phyloP scores from a whole-genome alignment of 2,797 vertebrate genomes.

The Cossypha dichroa region DNA sequence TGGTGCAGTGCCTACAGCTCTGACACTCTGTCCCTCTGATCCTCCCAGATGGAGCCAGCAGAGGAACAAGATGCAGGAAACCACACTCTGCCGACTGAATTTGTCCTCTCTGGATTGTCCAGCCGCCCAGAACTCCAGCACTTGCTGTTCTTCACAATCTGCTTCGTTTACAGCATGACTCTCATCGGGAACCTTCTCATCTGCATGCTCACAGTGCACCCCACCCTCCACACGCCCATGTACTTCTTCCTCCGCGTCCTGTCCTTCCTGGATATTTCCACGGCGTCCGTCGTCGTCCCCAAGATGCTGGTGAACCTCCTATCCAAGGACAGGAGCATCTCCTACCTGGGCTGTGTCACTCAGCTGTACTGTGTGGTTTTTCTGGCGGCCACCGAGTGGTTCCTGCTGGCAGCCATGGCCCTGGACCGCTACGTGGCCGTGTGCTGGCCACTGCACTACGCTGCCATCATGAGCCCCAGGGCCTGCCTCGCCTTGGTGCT shows the following conservation, averaged over 20 bases:
- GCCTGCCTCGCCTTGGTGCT: background rate
- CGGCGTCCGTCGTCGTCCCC: constrained; percentile 28
- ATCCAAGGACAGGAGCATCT: constrained; percentile 30
- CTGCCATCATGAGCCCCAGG: background rate
- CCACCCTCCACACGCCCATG: constrained; percentile 41
- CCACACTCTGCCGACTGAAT: constrained; percentile 9
- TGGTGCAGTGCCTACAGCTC: accelerated
- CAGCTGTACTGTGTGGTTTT: constrained; percentile 54
- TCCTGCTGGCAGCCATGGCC: constrained; percentile 59
- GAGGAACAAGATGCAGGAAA: constrained; percentile 2
- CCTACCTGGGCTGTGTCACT: constrained; percentile 17
- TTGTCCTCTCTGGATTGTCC: constrained; percentile 55
- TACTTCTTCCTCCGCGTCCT: constrained; percentile 62
- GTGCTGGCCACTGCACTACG: constrained; percentile 39
- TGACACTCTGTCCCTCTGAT: background rate
- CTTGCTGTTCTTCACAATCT: constrained; percentile 28
- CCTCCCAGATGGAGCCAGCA: background rate
- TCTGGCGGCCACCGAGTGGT: constrained; percentile 6
- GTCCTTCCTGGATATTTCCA: constrained; percentile 45
- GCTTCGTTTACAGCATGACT: background rate
- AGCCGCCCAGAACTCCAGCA: background rate
- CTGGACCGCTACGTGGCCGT: constrained; percentile 49
- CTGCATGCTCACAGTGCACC: constrained; percentile 8
- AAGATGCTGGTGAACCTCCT: constrained; percentile 51
- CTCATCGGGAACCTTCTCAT: constrained; percentile 46